phyloP scores from a whole-genome alignment of 2,888 invertebrate species.

The Tenthredo amoena region DNA sequence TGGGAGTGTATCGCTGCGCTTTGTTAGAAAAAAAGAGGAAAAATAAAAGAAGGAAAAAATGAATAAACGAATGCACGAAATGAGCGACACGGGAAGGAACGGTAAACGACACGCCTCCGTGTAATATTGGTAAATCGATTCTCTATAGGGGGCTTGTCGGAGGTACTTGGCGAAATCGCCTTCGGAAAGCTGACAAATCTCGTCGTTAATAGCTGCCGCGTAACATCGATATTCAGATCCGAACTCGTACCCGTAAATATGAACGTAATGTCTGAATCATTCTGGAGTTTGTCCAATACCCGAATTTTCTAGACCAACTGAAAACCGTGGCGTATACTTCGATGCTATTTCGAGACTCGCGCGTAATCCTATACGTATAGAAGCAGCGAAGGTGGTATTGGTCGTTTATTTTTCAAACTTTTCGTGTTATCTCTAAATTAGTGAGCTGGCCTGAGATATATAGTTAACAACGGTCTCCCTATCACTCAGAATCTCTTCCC shows the following conservation, averaged over 20 bases:
- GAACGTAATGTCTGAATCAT: conserved; percentile 39
- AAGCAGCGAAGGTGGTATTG: conserved; percentile 33
- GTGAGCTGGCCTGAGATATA: not conserved
- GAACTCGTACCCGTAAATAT: conserved; percentile 6
- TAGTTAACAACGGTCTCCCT: conserved; percentile 6
- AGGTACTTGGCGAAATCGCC: not conserved
- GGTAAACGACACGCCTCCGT: not conserved
- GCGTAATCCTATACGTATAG: conserved; percentile 38
- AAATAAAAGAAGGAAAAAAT: not conserved
- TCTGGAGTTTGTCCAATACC: conserved; percentile 45
- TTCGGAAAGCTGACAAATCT: not conserved
- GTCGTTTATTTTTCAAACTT: conserved; percentile 23
- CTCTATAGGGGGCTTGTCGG: not conserved
- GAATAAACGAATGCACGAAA: not conserved
- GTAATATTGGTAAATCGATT: not conserved
- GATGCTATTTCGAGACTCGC: conserved; percentile 33
- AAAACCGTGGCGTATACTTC: conserved; percentile 10
- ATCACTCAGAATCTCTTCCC: conserved; percentile 18
- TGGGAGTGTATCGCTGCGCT: conserved; percentile 43
- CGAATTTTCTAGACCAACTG: conserved; percentile 38
- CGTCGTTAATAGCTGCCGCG: conserved; percentile 1
- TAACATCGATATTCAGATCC: conserved; percentile 15
- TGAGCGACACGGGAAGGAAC: not conserved
- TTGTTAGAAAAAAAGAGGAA: not conserved
- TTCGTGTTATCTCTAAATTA: conserved; percentile 35